Base-by-base conservation (phyloP, 2,113 vertebrate species). In the Phaethon lepturus region DNA sequence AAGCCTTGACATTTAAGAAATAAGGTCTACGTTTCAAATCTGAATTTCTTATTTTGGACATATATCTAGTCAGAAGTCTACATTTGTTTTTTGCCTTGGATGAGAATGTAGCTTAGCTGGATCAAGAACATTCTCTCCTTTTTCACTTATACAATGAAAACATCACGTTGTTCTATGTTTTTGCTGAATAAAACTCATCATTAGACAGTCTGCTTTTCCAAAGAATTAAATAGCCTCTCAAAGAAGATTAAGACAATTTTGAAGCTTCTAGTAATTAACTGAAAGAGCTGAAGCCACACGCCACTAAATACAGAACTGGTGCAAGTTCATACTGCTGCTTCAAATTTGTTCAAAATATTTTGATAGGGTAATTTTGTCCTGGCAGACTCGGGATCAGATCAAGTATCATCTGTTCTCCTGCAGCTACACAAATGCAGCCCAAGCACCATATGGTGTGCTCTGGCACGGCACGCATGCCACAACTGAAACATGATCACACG, bases 341-440 rank as follows among this genome's bases (percentile, higher is more conserved):
- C 40, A 85, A 75, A 82, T 91, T 90, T 53, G 66, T 75, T 76
- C 56, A 93, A 90, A 96, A 97, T 91, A 94, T 96, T 96, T 93
- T 91, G 96, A 63, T 94, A 53, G 58, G 62, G 44, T 78, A 93
- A 93, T 97, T 95, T 96, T 82, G 80, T 87, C 77, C 95, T 96
- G 90, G 87, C 95, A 97, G 90, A 31, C 53, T 76, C 53, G 14
- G 53, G 66, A 93, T 76, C 20, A 73, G 77, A 94, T 96, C 84
- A 53, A 91, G 77, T 93, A 74, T 97, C 93, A 75, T 93, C 80
- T 96, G 77, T 24, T 94, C 86, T 92, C 28, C 67, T 85, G 80
- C 49, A 96, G 80, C 84, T 82, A 59, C 69, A 90, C 68, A 82
- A 78, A 85, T 63, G 73, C 89, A 96, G 84, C 93, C 91, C 89